A percentile compares a stretch with the other conserved stretches of the same genome.
These are phyloP conservation scores for Alethe diademata DNA, from an alignment of 2,113 vertebrate species.

Conservation along the genomic window DNA sequence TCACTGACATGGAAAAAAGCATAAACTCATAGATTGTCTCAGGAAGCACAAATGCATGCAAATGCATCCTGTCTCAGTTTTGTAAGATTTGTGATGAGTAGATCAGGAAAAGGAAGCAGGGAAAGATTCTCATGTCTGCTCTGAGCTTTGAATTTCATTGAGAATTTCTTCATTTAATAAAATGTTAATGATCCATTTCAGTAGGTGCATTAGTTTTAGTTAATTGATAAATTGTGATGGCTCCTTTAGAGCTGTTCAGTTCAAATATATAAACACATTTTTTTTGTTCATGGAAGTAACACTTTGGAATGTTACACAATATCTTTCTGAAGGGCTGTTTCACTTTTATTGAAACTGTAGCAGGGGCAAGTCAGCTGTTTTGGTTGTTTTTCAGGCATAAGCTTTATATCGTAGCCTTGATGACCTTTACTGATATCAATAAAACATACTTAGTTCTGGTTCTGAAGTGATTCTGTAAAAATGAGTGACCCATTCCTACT, in stretches of 20 bases:
- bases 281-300: neutral
- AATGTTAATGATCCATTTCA: neutral
- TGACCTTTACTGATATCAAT: neutral
- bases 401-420: neutral
- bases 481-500: neutral
- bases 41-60: neutral
- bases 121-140: neutral
- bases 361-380: neutral
- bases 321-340: neutral
- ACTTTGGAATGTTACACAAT: fast-evolving
- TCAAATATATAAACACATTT: neutral
- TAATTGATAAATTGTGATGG: neutral
- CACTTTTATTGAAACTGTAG: neutral
- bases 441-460: neutral
- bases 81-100: neutral
- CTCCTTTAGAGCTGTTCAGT: neutral
- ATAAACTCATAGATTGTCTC: neutral
- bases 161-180: neutral
- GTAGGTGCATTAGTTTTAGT: neutral
- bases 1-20: neutral
- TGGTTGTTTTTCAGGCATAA: neutral
- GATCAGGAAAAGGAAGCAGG: neutral
- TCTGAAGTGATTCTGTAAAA: neutral
- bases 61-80: neutral
- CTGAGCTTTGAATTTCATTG: neutral